phyloP scores from a whole-genome alignment of 2,797 vertebrate genomes.

The Diceros bicornis region DNA sequence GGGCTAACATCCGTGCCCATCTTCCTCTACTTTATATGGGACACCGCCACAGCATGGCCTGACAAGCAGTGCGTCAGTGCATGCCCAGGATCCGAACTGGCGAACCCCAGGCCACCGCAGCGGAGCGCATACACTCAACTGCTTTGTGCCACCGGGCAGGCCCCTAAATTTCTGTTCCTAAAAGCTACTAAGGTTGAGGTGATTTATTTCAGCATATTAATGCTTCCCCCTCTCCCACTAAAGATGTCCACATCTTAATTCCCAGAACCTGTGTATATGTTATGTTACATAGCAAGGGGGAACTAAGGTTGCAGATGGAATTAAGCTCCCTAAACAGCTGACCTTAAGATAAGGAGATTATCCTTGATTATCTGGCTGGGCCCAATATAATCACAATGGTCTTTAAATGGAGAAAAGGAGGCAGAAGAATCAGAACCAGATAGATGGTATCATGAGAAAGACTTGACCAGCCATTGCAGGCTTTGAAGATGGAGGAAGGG shows the following conservation, averaged over 20 bases:
- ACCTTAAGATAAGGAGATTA: not conserved
- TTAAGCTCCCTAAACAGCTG: not conserved
- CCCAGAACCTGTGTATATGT: not conserved
- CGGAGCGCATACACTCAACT: too few species aligned
- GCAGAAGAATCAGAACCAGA: not conserved
- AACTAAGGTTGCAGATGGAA: not conserved
- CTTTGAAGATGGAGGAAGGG: not conserved
- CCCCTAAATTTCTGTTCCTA: not conserved
- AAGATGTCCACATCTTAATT: not conserved
- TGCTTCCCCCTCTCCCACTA: not conserved
- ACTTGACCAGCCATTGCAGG: not conserved
- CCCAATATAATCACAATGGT: not conserved
- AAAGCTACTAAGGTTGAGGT: not conserved
- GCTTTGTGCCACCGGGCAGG: too few species aligned
- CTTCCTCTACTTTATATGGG: too few species aligned
- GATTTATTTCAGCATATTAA: not conserved
- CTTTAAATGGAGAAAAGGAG: not conserved
- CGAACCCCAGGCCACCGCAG: too few species aligned
- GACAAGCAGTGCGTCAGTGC: too few species aligned
- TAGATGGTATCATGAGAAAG: not conserved
- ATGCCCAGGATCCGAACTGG: too few species aligned
- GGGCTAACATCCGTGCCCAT: too few species aligned
- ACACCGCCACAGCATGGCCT: too few species aligned
- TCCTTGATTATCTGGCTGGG: not conserved
- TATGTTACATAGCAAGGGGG: not conserved